These are phyloP conservation scores for Microcebus lehilahytsara DNA, from an alignment of 2,113 vertebrate species.

Conservation along the genomic window DNA sequence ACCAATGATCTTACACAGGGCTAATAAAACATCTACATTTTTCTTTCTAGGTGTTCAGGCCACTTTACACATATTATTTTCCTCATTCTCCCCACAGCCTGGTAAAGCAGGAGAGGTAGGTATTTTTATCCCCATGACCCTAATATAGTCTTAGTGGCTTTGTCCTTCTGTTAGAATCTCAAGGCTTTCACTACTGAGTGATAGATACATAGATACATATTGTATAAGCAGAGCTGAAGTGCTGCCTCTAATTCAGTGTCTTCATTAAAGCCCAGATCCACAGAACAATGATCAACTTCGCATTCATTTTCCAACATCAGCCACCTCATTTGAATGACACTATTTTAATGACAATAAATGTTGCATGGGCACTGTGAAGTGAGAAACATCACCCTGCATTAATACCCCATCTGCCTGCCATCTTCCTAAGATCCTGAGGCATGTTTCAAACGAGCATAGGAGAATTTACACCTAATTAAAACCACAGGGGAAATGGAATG, in stretches of 20 bases:
- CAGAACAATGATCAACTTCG: constrained; percentile 63
- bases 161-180: constrained; percentile 36
- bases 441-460: constrained; percentile 57
- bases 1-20: neutral
- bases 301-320: constrained; percentile 66
- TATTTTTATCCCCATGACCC: neutral
- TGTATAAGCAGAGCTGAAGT: constrained; percentile 47
- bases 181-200: constrained; percentile 26
- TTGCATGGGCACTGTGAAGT: constrained; percentile 54
- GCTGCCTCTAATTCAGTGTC: constrained; percentile 47
- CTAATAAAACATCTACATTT: constrained; percentile 40
- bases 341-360: constrained; percentile 75
- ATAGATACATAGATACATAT: constrained; percentile 35
- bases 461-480: constrained; percentile 71
- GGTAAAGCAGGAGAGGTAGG: neutral
- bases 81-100: neutral
- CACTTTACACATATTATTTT: neutral
- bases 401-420: constrained; percentile 53
- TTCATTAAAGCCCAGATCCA: constrained; percentile 51
- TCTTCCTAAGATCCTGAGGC: constrained; percentile 55
- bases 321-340: constrained; percentile 63
- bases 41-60: neutral
- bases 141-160: constrained; percentile 32
- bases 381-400: constrained; percentile 65
- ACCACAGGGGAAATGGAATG: constrained; percentile 41